Evolutionary conservation across 2,797 vertebrate genomes (phyloP).

Genomic region (Acestrorhynchus altus): DNA sequence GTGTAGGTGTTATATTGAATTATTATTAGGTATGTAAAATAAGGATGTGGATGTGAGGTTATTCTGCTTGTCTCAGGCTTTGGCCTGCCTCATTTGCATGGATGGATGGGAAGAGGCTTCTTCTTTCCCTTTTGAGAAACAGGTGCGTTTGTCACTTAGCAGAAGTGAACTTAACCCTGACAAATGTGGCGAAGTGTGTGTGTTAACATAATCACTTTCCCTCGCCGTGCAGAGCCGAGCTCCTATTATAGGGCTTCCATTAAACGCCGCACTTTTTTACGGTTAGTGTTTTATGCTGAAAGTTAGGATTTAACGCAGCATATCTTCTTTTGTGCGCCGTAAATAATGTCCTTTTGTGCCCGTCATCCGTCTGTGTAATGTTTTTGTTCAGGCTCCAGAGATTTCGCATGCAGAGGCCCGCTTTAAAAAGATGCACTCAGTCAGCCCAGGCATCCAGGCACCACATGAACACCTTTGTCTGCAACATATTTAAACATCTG

Average conservation of each 20-base stretch:
- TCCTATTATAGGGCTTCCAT: constrained; percentile 40
- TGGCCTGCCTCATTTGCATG: constrained; percentile 37
- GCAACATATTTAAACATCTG: too few species aligned
- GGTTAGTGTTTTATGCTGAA: constrained; percentile 7
- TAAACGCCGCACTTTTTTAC: constrained; percentile 21
- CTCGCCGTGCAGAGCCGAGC: constrained; percentile 5
- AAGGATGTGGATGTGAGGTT: constrained; percentile 34
- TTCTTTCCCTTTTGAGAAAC: constrained; percentile 48
- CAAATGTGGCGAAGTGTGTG: constrained; percentile 40
- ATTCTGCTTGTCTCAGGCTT: constrained; percentile 15
- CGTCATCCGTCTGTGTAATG: background rate
- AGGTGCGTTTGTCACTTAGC: constrained; percentile 51
- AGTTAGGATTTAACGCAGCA: background rate
- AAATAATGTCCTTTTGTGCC: background rate
- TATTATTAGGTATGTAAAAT: constrained; percentile 48
- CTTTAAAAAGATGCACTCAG: too few species aligned
- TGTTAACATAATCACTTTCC: constrained; percentile 37
- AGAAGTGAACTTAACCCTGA: constrained; percentile 46
- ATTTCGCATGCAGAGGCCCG: too few species aligned
- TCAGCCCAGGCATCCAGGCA: too few species aligned
- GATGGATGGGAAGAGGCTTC: constrained; percentile 31
- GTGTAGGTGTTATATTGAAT: constrained; percentile 3
- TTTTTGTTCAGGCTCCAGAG: background rate
- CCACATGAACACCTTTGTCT: too few species aligned
- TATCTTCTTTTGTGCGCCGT: background rate